Base-by-base conservation (phyloP, 1,140 invertebrate genomes). In the Drosophila orena region DNA sequence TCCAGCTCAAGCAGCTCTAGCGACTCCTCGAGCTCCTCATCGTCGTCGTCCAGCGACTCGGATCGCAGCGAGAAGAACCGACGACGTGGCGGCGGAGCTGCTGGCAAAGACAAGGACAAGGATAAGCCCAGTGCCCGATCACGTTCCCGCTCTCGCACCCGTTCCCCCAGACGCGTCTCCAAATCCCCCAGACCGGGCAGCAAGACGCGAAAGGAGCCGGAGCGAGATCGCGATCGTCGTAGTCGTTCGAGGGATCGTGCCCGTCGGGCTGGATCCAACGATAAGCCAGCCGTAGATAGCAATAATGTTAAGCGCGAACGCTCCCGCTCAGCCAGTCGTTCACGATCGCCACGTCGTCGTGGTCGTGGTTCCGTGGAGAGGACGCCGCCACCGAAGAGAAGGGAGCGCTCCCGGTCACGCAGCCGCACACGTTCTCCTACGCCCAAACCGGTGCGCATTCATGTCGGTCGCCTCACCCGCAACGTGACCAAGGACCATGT, bases 401-500 rank as follows among this genome's bases (percentile, higher is more conserved):
- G 77, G 2, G 89, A 90, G 17, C 84, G 54, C 93, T 94, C 66
- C 2, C 95, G 96, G 17, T 96, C 97, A 79, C 94, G 96, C 24
- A 24, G 24, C 24, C 24, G 24, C 93, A 94, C 97, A 80, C 94
- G 96, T 46, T 97, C 97, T 3, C 96, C 97, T 1, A 96, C 96
- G 37, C 97, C 97, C 2, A 95, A 96, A 47, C 97, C 97, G 1
- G 96, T 96, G 14, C 97, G 98, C 91, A 98, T 99, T 83, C 98
- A 99, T 91, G 96, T 99, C 72, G 98, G 97, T 1, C 95, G 96
- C 20, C 92, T 99, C 30, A 98, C 98, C 0, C 93, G 97, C 27
- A 99, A 99, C 93, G 97, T 99, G 0, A 97, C 96, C 52, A 96
- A 96, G 92, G 97, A 99, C 12, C 98, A 99, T 92, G 95, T 99